Conservation (phyloP, 2,888 invertebrate genomes). For the Amphipoea lucens region DNA sequence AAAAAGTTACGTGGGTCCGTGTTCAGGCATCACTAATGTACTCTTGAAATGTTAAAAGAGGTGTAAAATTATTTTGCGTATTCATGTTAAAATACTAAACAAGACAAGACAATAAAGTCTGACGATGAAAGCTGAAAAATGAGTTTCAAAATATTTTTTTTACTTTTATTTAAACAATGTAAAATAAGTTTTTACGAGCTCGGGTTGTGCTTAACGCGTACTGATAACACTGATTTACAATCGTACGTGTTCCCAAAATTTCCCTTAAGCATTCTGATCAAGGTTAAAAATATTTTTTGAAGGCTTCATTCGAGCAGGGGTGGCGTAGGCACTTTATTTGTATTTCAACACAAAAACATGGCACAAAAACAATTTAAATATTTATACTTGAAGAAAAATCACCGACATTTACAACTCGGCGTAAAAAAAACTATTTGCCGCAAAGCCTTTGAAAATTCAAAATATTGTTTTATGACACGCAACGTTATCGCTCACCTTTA, state of each 20-base stretch:
- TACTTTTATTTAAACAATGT: conserved; percentile 30
- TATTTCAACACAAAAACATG: background rate
- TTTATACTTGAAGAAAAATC: conserved; percentile 37
- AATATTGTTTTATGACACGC: conserved; percentile 77
- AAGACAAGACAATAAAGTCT: conserved; percentile 12
- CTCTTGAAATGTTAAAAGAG: conserved; percentile 60
- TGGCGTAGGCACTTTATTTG: background rate
- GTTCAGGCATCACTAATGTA: conserved; percentile 60
- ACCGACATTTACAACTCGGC: conserved; percentile 41
- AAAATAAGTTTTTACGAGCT: conserved; percentile 32
- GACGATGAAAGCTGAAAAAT: conserved; percentile 41
- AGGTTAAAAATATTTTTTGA: conserved; percentile 26
- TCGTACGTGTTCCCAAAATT: conserved; percentile 50
- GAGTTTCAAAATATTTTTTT: background rate
- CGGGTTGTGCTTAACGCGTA: conserved; percentile 5
- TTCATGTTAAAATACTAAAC: conserved; percentile 47
- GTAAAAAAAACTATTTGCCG: conserved; percentile 53
- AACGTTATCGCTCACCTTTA: conserved; percentile 64
- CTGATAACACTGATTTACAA: conserved; percentile 55
- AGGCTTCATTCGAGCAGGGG: conserved; percentile 3
- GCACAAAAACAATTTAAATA: conserved; percentile 26
- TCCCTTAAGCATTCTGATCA: conserved; percentile 17
- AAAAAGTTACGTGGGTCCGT: conserved; percentile 68
- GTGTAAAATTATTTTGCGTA: conserved; percentile 47
- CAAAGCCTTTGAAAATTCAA: conserved; percentile 69